Conservation (phyloP, 2,113 vertebrate species). For the Istiophorus platypterus region DNA sequence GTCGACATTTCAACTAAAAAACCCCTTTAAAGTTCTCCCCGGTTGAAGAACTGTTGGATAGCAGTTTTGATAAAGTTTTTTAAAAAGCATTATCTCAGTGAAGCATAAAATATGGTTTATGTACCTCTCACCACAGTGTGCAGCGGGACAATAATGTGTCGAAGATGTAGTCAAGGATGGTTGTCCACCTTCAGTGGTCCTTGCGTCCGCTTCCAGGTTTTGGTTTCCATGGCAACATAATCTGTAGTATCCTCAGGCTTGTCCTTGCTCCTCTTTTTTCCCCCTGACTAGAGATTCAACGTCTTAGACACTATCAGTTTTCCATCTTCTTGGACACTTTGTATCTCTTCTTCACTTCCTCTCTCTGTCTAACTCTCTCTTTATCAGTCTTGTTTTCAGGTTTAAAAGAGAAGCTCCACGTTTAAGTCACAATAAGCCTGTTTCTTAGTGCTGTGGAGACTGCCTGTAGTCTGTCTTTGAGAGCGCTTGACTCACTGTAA, state of each 20-base stretch:
- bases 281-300: slow-evolving; percentile 27
- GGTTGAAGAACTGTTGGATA: background rate
- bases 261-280: slow-evolving; percentile 32
- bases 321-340: slow-evolving; percentile 37
- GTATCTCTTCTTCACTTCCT: slow-evolving; percentile 22
- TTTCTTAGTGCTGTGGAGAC: slow-evolving; percentile 54
- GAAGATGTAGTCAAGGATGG: slow-evolving; percentile 70
- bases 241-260: slow-evolving; percentile 77
- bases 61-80: background rate
- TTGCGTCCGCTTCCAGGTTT: slow-evolving; percentile 71
- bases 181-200: slow-evolving; percentile 77
- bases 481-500: slow-evolving; percentile 69
- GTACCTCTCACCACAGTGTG: slow-evolving; percentile 72
- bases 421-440: slow-evolving; percentile 52
- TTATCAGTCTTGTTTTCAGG: slow-evolving; percentile 5
- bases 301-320: slow-evolving; percentile 39
- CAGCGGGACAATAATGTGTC: slow-evolving; percentile 45
- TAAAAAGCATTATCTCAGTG: background rate
- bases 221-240: slow-evolving; percentile 85
- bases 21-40: background rate
- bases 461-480: slow-evolving; percentile 71
- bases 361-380: slow-evolving; percentile 15
- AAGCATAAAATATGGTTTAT: slow-evolving; percentile 26
- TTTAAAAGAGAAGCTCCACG: slow-evolving; percentile 39
- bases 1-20: background rate